Evolutionary conservation across 2,888 invertebrate genomes (phyloP).

Genomic region (Hypolimnas misippus): DNA sequence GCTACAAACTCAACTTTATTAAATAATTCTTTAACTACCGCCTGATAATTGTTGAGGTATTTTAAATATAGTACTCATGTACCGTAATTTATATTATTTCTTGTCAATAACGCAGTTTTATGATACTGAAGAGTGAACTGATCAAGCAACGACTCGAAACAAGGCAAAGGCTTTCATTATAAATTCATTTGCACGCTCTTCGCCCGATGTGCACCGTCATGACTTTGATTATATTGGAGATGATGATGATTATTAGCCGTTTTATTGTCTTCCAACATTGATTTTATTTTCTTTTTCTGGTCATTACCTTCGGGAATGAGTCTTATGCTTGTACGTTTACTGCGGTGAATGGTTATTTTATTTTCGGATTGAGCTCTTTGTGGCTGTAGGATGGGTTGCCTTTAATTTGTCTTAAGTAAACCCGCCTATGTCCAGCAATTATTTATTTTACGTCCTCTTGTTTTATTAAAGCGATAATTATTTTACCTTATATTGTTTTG

Average conservation of each 20-base stretch:
- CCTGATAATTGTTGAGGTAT: neutral
- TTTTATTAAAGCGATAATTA: neutral
- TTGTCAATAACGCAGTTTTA: slow-evolving; percentile 4
- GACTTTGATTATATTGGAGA: slow-evolving; percentile 68
- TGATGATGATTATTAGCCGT: slow-evolving; percentile 64
- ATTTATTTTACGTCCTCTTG: neutral
- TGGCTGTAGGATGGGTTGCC: slow-evolving; percentile 1
- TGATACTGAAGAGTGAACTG: slow-evolving; percentile 4
- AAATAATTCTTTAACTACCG: neutral
- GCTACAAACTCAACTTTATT: neutral
- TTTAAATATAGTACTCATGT: neutral
- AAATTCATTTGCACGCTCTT: slow-evolving; percentile 70
- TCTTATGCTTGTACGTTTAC: slow-evolving; percentile 30
- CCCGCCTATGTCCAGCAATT: neutral
- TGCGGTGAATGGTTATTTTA: slow-evolving; percentile 15
- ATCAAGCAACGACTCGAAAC: slow-evolving; percentile 29
- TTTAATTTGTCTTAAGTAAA: slow-evolving; percentile 25
- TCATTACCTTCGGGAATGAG: slow-evolving; percentile 48
- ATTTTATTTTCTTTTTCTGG: slow-evolving; percentile 60
- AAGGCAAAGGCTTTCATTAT: slow-evolving; percentile 58
- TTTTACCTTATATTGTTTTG: neutral
- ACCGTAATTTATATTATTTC: neutral
- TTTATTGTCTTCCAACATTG: slow-evolving; percentile 71
- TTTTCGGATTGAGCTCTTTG: slow-evolving; percentile 29
- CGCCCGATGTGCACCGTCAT: slow-evolving; percentile 67